Conservation (phyloP, 1,140 invertebrate species). For the Acromyrmex charruanus region DNA sequence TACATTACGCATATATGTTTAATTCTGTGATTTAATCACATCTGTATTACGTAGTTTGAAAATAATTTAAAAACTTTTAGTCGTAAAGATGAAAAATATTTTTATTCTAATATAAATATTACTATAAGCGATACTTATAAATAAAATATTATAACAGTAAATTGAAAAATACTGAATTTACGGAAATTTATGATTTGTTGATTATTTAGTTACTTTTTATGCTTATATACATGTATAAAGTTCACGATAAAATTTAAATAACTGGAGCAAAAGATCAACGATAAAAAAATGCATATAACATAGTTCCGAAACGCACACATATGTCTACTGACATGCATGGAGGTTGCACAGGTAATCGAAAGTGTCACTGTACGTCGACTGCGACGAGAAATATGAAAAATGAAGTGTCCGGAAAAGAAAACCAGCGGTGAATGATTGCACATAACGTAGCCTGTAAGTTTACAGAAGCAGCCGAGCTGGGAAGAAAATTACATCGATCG, state of each 20-base stretch:
- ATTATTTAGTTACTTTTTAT: background rate
- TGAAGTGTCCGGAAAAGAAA: constrained; percentile 63
- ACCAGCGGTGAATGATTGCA: constrained; percentile 63
- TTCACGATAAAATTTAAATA: constrained; percentile 24
- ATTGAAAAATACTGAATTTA: background rate
- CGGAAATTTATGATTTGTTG: background rate
- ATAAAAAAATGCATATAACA: constrained; percentile 16
- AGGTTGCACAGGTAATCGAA: constrained; percentile 64
- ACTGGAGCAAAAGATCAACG: background rate
- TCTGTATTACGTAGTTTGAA: background rate
- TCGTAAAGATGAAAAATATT: background rate
- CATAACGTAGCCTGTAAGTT: constrained; percentile 61
- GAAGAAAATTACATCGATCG: constrained; percentile 61
- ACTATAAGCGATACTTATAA: background rate
- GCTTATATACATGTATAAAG: background rate
- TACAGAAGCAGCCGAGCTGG: constrained; percentile 54
- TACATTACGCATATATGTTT: background rate
- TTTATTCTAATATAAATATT: background rate
- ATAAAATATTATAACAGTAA: constrained; percentile 2
- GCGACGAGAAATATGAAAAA: constrained; percentile 64
- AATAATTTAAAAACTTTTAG: background rate
- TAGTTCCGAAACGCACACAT: constrained; percentile 14
- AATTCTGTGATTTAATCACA: background rate
- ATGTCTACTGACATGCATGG: constrained; percentile 21
- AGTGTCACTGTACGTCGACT: constrained; percentile 60